A percentile compares a stretch with the other conserved stretches of the same genome.
Evolutionary conservation across 2,113 vertebrate genomes (phyloP).

Genomic region (Orcinus orca): DNA sequence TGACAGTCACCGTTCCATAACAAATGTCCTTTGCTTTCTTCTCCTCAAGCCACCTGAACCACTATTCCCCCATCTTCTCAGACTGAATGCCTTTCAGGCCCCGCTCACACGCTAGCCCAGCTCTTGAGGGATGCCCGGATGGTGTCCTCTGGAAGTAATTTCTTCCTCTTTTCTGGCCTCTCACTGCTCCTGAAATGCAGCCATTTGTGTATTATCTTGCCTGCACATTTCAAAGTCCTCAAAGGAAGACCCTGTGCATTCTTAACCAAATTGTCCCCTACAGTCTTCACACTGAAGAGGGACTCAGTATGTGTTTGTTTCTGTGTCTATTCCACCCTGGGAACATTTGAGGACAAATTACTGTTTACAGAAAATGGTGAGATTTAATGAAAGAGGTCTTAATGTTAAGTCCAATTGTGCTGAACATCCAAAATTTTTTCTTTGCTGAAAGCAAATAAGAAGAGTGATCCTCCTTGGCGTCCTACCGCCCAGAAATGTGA

Average conservation of each 20-base stretch:
- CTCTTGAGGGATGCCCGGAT: neutral
- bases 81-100: neutral
- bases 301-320: neutral
- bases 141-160: neutral
- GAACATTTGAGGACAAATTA: conserved; percentile 35
- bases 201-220: neutral
- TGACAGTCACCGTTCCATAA: neutral
- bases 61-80: neutral
- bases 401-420: neutral
- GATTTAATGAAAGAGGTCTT: neutral
- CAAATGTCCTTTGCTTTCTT: neutral
- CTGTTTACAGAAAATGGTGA: neutral
- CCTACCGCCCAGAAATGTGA: neutral
- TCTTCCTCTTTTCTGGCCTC: neutral
- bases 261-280: neutral
- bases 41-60: neutral
- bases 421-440: neutral
- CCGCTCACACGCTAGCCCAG: fast-evolving
- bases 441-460: neutral
- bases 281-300: neutral
- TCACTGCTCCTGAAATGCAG: neutral
- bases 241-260: neutral
- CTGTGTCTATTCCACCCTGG: neutral
- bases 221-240: neutral
- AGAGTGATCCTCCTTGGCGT: neutral